These are phyloP conservation scores for Anser cygnoides DNA, from an alignment of 2,113 vertebrate genomes.

Conservation along the genomic window DNA sequence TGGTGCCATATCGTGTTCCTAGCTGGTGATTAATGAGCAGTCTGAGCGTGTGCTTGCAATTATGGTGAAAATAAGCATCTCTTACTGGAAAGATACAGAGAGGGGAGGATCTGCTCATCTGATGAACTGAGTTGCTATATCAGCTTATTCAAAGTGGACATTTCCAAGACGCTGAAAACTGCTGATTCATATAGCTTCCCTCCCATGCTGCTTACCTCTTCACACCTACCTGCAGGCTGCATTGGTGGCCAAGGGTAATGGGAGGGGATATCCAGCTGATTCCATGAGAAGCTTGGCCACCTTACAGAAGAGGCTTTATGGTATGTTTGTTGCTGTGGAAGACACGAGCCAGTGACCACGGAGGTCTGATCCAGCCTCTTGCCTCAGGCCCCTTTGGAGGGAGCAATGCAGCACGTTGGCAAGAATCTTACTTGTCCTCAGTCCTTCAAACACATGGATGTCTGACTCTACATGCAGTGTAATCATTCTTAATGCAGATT, in stretches of 20 bases:
- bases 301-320: neutral
- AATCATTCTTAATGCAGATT: neutral
- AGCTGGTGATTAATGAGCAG: neutral
- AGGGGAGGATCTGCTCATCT: neutral
- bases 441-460: fast-evolving
- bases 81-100: neutral
- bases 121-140: neutral
- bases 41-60: neutral
- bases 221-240: neutral
- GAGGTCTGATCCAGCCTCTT: neutral
- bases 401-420: neutral
- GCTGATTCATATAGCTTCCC: neutral
- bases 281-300: neutral
- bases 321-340: neutral
- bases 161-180: neutral
- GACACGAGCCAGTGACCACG: neutral
- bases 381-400: neutral
- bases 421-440: neutral
- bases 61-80: neutral
- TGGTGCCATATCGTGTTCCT: neutral
- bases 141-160: neutral
- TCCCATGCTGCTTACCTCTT: neutral
- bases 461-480: neutral
- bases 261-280: neutral
- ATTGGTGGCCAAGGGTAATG: fast-evolving